Conservation (phyloP, 1,140 invertebrate genomes). For the Brachionus asplanchnoidis region DNA sequence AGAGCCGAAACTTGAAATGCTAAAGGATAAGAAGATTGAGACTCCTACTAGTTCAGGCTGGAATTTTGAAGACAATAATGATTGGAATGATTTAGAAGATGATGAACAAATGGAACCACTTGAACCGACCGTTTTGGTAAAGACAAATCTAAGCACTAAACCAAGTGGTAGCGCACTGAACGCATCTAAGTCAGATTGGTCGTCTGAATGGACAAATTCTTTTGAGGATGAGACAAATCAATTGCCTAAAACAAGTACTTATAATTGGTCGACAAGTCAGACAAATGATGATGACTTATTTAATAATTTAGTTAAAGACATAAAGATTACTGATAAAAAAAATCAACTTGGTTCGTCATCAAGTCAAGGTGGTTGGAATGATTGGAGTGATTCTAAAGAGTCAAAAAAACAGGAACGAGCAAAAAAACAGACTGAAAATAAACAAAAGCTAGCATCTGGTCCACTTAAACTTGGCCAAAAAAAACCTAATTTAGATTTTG, state of each 20-base stretch:
- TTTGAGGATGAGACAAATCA: conserved; percentile 29
- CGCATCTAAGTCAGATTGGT: not conserved
- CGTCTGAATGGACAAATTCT: conserved; percentile 30
- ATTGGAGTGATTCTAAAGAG: conserved; percentile 1
- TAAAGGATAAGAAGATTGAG: not conserved
- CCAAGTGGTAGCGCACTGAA: not conserved
- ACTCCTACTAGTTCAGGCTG: not conserved
- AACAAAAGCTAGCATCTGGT: not conserved
- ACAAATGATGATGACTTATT: conserved; percentile 20
- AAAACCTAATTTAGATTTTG: not conserved
- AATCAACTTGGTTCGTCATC: not conserved
- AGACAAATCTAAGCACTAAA: conserved; percentile 1
- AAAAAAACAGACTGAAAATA: not conserved
- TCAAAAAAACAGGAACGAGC: not conserved
- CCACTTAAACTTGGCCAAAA: conserved; percentile 19
- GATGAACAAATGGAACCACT: conserved; percentile 35
- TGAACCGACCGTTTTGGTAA: not conserved
- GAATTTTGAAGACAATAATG: conserved; percentile 5
- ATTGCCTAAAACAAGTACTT: conserved; percentile 20
- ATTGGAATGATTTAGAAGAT: conserved; percentile 40
- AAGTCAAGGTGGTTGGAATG: not conserved
- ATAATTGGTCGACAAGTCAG: conserved; percentile 24
- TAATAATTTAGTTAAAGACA: conserved; percentile 17
- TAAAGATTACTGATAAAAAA: not conserved
- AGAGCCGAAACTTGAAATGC: not conserved